phyloP scores from a whole-genome alignment of 2,113 vertebrate genomes.

The Nothoprocta perdicaria region DNA sequence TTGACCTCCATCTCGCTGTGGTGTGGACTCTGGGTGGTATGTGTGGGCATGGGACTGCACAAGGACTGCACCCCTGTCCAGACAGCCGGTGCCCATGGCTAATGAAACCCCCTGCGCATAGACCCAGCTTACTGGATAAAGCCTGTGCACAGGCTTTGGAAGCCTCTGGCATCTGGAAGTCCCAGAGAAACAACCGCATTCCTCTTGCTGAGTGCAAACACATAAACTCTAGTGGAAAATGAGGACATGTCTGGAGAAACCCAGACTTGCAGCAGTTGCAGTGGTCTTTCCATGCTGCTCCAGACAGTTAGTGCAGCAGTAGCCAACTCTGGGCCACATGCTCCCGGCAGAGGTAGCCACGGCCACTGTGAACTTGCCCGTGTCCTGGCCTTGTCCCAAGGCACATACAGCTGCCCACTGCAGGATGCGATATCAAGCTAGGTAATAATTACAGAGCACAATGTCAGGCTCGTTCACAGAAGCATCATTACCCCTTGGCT shows the following conservation, averaged over 20 bases:
- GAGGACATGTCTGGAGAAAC: background rate
- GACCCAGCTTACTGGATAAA: background rate
- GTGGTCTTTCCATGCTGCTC: rapidly evolving
- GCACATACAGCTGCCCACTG: background rate
- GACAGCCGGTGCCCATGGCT: too few relatives aligned
- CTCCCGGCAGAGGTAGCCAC: too few relatives aligned
- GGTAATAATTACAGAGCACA: conserved; percentile 50
- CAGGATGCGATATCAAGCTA: background rate
- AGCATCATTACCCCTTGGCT: conserved; percentile 64
- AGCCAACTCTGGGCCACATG: rapidly evolving
- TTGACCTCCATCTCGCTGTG: background rate
- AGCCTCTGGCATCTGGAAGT: background rate
- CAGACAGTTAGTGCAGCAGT: rapidly evolving
- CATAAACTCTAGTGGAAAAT: background rate
- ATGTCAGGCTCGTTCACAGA: conserved; percentile 46
- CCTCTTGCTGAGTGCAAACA: background rate
- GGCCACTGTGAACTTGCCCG: rapidly evolving
- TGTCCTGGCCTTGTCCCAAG: background rate
- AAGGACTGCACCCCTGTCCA: too few relatives aligned
- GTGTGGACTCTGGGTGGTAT: background rate
- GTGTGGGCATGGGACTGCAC: background rate
- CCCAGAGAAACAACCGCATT: background rate
- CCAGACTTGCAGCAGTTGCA: rapidly evolving
- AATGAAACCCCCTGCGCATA: background rate
- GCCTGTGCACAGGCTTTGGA: too few relatives aligned